phyloP scores from a whole-genome alignment of 2,113 vertebrate genomes.

The Ameiurus melas region DNA sequence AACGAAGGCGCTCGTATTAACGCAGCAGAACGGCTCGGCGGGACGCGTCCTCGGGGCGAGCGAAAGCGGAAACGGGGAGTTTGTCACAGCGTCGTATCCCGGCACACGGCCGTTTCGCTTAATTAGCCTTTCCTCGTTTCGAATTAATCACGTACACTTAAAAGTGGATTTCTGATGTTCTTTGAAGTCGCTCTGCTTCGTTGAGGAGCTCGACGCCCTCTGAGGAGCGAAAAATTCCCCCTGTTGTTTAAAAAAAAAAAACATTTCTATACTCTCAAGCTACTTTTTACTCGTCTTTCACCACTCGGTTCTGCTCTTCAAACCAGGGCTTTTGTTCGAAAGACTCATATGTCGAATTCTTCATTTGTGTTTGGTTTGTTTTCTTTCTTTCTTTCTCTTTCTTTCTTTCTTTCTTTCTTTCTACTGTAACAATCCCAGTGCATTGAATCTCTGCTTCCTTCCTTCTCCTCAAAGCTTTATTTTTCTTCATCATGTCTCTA shows the following conservation, averaged over 20 bases:
- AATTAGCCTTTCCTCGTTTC: slow-evolving; percentile 19
- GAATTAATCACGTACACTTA: slow-evolving; percentile 14
- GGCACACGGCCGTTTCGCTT: slow-evolving; percentile 16
- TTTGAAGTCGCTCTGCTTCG: slow-evolving; percentile 46
- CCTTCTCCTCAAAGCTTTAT: not conserved
- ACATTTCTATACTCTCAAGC: not conserved
- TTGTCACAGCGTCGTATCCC: not conserved
- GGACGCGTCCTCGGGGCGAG: slow-evolving; percentile 11
- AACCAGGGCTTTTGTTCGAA: not conserved
- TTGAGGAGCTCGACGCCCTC: slow-evolving; percentile 25
- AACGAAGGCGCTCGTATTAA: not conserved
- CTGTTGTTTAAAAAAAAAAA: not conserved
- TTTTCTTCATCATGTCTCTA: not conserved
- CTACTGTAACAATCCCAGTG: not conserved
- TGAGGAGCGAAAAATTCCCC: slow-evolving; percentile 17
- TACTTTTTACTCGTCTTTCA: slow-evolving; percentile 39
- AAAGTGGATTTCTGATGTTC: slow-evolving; percentile 22
- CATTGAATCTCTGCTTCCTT: not conserved
- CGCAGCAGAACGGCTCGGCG: not conserved
- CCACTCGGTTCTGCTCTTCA: not conserved
- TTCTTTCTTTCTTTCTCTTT: not conserved
- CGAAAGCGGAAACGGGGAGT: slow-evolving; percentile 35
- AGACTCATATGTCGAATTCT: not conserved
- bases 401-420: too few species aligned
- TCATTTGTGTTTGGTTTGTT: slow-evolving; percentile 18